Evolutionary conservation across 2,888 invertebrate species (phyloP).

Genomic region (Plagodis dolabraria): DNA sequence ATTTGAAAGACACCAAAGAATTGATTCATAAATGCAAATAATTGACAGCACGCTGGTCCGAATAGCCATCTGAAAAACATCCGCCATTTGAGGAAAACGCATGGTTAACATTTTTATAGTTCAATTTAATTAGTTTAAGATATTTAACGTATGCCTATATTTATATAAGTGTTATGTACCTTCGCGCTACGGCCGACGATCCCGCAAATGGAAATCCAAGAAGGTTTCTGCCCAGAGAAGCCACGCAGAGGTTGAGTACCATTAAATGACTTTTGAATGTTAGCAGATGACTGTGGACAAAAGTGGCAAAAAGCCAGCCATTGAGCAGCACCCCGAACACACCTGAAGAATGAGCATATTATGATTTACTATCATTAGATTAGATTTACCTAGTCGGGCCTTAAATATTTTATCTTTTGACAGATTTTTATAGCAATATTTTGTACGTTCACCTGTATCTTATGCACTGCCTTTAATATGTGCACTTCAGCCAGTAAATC

Average conservation of each 20-base stretch:
- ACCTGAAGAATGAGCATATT: constrained; percentile 62
- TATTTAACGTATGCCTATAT: not conserved
- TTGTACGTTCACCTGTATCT: too few relatives aligned
- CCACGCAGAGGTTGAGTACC: constrained; percentile 81
- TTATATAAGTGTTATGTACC: constrained; percentile 50
- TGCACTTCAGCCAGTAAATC: too few relatives aligned
- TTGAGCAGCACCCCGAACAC: constrained; percentile 83
- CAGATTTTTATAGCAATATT: too few relatives aligned
- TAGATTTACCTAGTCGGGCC: too few relatives aligned
- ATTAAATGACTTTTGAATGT: constrained; percentile 81
- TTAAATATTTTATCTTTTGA: too few relatives aligned
- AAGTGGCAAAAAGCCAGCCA: constrained; percentile 82
- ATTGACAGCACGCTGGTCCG: constrained; percentile 80
- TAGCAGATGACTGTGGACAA: constrained; percentile 82
- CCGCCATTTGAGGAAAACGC: not conserved
- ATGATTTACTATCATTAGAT: too few relatives aligned
- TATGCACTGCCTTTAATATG: too few relatives aligned
- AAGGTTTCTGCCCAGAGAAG: constrained; percentile 79
- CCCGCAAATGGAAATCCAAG: constrained; percentile 83
- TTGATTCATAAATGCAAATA: constrained; percentile 83
- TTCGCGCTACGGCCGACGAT: constrained; percentile 80
- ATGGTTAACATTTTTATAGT: not conserved
- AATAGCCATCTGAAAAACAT: constrained; percentile 81
- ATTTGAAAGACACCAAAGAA: constrained; percentile 84
- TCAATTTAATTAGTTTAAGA: too few relatives aligned